Percentiles rank a stretch among this genome's conserved stretches.
Conservation (phyloP, 1,140 invertebrate genomes). For the Stratiolaelaps scimitus region DNA sequence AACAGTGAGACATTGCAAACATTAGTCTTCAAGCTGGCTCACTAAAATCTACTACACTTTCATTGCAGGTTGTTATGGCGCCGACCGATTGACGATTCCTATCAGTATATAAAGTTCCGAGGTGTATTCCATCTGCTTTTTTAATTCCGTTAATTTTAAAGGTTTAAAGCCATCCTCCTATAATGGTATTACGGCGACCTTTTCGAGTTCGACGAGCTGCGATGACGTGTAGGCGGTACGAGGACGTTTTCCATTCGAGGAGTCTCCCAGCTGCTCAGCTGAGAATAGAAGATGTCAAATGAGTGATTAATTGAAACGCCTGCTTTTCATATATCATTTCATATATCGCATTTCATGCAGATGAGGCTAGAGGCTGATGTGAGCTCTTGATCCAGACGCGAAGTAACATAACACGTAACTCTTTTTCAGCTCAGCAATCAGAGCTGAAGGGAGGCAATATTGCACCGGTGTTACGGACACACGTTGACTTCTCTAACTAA, state of each 20-base stretch:
- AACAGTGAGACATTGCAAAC: no score
- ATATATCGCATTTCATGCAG: not conserved
- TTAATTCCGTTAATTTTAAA: no score
- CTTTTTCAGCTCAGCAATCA: no score
- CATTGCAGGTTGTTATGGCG: no score
- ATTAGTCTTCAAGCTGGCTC: no score
- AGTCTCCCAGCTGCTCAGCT: constrained; percentile 18
- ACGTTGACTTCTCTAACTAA: no score
- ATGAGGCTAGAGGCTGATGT: not conserved
- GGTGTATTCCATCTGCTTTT: no score
- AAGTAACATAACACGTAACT: not conserved
- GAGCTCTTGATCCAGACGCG: not conserved
- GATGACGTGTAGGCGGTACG: constrained; percentile 45
- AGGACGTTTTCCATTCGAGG: constrained; percentile 43
- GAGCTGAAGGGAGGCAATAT: no score
- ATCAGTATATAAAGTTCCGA: not conserved
- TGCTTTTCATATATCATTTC: not conserved
- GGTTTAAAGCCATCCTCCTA: no score
- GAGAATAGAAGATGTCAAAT: not conserved
- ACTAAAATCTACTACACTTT: no score
- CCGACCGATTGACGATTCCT: no score
- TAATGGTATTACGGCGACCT: constrained; percentile 38
- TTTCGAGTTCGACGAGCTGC: constrained; percentile 44
- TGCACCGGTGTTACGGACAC: no score
- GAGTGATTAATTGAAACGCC: not conserved